Evolutionary conservation across 1,140 invertebrate species (phyloP), one percentile per base, ranked within the genome.

Genomic region (Drosophila novamexicana): DNA sequence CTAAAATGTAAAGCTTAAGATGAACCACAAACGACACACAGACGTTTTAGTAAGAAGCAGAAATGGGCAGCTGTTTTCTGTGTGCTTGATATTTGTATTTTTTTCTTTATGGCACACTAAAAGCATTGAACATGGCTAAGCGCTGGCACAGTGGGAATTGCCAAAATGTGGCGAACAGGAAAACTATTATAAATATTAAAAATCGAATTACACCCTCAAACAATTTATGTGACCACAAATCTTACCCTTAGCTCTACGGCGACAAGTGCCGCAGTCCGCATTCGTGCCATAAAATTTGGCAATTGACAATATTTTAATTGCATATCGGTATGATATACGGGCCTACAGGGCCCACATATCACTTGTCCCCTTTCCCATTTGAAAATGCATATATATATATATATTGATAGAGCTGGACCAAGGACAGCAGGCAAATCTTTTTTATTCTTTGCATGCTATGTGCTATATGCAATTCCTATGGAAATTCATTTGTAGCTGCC

Each of bases 241-340:
- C 10, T 34, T 47, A 5, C 9, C 29, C 16, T 49, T 49, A 53
- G 12, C 50, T 18, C 8, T 22, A 54, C 6, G 10, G 9, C 10
- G 6, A n/a, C 39, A 36, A 53, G 50, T 36, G 18, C 1, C 16
- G 16, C 45, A 37, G 12, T 54, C 36, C 36, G 14, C 16, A 7
- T 40, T 47, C 53, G 37, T 58, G 22, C 64, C 54, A 53, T 54
- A 67, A 76, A 75, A 72, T 65, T 68, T 47, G 49, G 66, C 82
- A 63, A 85, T 75, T 72, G 81, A 85, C 81, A 85, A 86, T 75
- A 65, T 86, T 85, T 85, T 85, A 85, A 85, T 85, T 85, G 82
- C 75, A 72, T 61, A 54, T 58, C 64, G 56, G 40, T 44, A 75
- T 86, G 82, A 85, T 76, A 76, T 79, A 86, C 64, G 74, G 45